These are phyloP conservation scores for Rattus rattus DNA, from an alignment of 2,113 vertebrate species.

Conservation along the genomic window DNA sequence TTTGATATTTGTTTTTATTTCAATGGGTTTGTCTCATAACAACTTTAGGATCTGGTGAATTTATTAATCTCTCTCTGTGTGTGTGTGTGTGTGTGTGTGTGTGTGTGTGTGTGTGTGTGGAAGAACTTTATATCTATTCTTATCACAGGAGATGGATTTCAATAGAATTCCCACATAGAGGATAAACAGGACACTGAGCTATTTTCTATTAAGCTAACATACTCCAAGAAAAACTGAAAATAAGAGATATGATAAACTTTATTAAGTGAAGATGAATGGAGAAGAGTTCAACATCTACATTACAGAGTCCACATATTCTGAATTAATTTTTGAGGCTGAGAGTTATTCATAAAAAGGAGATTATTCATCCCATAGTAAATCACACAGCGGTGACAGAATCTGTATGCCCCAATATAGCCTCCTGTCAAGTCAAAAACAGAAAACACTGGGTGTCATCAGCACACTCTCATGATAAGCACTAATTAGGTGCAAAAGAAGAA, in stretches of 20 bases:
- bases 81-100: not conserved
- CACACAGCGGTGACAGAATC: not conserved
- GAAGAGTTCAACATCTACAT: not conserved
- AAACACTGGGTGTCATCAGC: not conserved
- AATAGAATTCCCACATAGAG: not conserved
- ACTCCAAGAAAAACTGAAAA: not conserved
- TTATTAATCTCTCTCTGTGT: accelerated
- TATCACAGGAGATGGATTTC: not conserved
- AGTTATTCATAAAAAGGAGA: not conserved
- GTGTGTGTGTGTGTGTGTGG: not conserved
- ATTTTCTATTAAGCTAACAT: not conserved
- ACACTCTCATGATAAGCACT: not conserved
- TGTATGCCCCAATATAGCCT: not conserved
- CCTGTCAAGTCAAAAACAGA: not conserved
- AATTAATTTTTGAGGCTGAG: not conserved
- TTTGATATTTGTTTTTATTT: not conserved
- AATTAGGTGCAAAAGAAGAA: not conserved
- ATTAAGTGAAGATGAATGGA: not conserved
- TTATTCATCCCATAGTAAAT: not conserved
- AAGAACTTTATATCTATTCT: not conserved
- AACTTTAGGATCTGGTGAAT: not conserved
- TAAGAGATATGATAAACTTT: not conserved
- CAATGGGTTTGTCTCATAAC: not conserved
- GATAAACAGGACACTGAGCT: not conserved
- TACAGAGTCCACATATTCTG: not conserved